These are phyloP conservation scores for Drosophila barbarae DNA, from an alignment of 2,888 invertebrate genomes.

Conservation along the genomic window DNA sequence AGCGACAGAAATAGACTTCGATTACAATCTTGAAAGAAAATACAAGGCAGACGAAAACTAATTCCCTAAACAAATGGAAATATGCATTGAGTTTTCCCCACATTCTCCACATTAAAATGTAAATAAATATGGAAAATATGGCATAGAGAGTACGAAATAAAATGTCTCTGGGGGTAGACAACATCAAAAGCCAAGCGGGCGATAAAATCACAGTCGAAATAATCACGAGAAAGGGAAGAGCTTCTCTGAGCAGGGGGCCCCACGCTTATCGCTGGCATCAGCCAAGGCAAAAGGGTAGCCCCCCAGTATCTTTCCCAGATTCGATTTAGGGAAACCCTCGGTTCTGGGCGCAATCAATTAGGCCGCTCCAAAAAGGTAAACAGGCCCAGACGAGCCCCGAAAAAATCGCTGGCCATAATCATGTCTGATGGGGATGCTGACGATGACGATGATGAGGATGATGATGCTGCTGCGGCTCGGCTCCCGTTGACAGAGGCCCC, in stretches of 20 bases:
- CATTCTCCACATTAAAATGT: conserved; percentile 59
- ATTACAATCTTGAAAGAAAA: conserved; percentile 52
- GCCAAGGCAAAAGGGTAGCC: conserved; percentile 19
- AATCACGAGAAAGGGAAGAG: conserved; percentile 38
- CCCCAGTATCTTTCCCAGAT: conserved; percentile 11
- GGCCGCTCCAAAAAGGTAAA: conserved; percentile 62
- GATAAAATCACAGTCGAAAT: conserved; percentile 64
- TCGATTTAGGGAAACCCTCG: conserved; percentile 25
- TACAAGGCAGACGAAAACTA: conserved; percentile 37
- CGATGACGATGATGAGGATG: conserved; percentile 20
- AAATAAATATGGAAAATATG: conserved; percentile 64
- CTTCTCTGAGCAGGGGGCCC: conserved; percentile 1
- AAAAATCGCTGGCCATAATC: conserved; percentile 31
- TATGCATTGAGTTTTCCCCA: conserved; percentile 49
- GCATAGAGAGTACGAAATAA: conserved; percentile 20
- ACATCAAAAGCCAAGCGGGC: conserved; percentile 60
- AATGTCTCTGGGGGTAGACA: conserved; percentile 16
- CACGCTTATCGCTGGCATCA: conserved; percentile 22
- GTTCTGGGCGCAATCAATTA: conserved; percentile 70
- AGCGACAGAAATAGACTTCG: conserved; percentile 54
- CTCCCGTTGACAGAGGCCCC: conserved; percentile 41
- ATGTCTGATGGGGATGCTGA: conserved; percentile 25
- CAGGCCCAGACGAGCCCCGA: conserved; percentile 28
- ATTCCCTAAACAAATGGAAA: conserved; percentile 68
- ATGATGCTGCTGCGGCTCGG: conserved; percentile 34